phyloP scores from a whole-genome alignment of 2,113 vertebrate species.

The Copsychus sechellarum region DNA sequence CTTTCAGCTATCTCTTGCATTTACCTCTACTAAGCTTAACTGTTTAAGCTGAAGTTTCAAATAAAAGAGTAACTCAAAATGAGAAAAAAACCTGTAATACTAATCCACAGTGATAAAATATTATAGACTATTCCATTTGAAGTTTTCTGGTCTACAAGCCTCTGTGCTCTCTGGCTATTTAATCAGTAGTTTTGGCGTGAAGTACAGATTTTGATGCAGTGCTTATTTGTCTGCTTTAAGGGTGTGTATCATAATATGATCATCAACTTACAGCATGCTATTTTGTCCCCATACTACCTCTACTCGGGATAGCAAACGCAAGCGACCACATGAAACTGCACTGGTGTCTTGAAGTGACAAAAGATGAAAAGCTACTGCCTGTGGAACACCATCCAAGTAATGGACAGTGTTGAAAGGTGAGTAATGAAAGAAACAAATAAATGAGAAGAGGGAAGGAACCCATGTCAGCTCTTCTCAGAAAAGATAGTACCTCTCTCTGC shows the following conservation, averaged over 20 bases:
- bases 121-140: neutral
- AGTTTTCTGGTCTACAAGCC: neutral
- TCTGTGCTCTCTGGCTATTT: neutral
- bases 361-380: neutral
- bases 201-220: neutral
- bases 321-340: neutral
- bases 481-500: fast-evolving
- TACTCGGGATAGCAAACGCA: neutral
- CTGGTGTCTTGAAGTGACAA: neutral
- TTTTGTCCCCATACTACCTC: neutral
- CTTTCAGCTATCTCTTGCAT: neutral
- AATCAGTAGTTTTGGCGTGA: neutral
- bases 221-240: neutral
- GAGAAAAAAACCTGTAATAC: neutral
- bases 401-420: neutral
- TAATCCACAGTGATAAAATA: neutral
- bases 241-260: fast-evolving
- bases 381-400: neutral
- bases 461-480: neutral
- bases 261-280: neutral
- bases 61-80: neutral
- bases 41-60: neutral
- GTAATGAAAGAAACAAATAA: neutral
- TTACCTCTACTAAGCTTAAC: neutral
- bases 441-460: neutral